phyloP scores from a whole-genome alignment of 2,113 vertebrate species.

The Marmota flaviventris region DNA sequence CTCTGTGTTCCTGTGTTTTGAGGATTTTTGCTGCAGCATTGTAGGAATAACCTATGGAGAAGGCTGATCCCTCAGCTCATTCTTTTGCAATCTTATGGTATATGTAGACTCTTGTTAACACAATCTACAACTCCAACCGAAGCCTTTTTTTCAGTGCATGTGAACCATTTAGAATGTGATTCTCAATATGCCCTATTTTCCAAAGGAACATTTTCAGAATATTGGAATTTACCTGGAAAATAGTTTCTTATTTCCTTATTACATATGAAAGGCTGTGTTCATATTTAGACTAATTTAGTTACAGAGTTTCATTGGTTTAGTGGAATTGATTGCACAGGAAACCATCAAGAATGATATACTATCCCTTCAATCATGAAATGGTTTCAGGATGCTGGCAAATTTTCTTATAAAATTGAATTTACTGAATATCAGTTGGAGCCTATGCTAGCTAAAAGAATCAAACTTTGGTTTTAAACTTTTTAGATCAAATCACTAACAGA shows the following conservation, averaged over 20 bases:
- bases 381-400: slow-evolving; percentile 67
- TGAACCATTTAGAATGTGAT: background rate
- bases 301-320: slow-evolving; percentile 62
- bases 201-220: slow-evolving; percentile 43
- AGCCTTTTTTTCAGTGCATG: background rate
- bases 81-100: background rate
- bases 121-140: background rate
- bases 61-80: background rate
- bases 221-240: slow-evolving; percentile 58
- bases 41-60: background rate
- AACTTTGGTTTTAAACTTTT: slow-evolving; percentile 58
- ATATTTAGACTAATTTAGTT: slow-evolving; percentile 71
- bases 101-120: background rate
- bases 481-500: background rate
- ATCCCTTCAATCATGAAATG: slow-evolving; percentile 68
- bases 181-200: background rate
- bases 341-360: slow-evolving; percentile 63
- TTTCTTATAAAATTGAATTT: slow-evolving; percentile 77
- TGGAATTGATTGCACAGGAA: slow-evolving; percentile 70
- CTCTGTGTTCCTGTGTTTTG: background rate
- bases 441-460: slow-evolving; percentile 47
- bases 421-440: slow-evolving; percentile 36
- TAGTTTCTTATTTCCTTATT: slow-evolving; percentile 65
- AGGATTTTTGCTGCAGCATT: background rate
- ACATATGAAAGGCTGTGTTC: slow-evolving; percentile 48